These are phyloP conservation scores for Falco novaeseelandiae DNA, from an alignment of 2,797 vertebrate genomes.

Conservation along the genomic window DNA sequence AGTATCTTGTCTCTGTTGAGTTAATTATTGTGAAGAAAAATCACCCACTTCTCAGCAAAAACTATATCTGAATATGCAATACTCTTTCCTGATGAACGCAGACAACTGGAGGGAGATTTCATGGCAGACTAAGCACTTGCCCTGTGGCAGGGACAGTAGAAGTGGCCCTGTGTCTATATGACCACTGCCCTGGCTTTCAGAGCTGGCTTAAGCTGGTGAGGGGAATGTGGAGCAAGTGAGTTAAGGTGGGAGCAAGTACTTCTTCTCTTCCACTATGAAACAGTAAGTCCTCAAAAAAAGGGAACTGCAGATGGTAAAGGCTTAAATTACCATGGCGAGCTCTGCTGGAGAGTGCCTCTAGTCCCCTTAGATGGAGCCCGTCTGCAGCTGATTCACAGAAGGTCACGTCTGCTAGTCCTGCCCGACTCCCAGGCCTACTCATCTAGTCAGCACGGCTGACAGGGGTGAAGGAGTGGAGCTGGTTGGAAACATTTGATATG, in stretches of 20 bases:
- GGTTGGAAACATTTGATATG: neutral
- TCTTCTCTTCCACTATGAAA: neutral
- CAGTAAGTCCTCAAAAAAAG: neutral
- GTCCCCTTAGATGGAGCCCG: neutral
- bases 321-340: neutral
- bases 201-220: neutral
- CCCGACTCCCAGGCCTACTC: neutral
- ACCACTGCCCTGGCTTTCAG: neutral
- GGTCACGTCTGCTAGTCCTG: neutral
- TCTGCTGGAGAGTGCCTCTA: neutral
- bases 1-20: neutral
- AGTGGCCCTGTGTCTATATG: neutral
- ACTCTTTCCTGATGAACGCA: neutral
- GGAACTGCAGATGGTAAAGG: neutral
- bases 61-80: neutral
- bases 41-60: neutral
- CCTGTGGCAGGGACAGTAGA: neutral
- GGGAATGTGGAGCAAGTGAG: neutral
- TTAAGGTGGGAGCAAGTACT: neutral
- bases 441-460: neutral
- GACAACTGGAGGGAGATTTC: neutral
- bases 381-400: slow-evolving; percentile 7
- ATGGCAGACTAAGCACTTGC: neutral
- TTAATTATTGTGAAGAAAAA: neutral
- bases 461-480: neutral